These are phyloP conservation scores for Nephotettix cincticeps DNA, from an alignment of 1,140 invertebrate species.

Conservation along the genomic window DNA sequence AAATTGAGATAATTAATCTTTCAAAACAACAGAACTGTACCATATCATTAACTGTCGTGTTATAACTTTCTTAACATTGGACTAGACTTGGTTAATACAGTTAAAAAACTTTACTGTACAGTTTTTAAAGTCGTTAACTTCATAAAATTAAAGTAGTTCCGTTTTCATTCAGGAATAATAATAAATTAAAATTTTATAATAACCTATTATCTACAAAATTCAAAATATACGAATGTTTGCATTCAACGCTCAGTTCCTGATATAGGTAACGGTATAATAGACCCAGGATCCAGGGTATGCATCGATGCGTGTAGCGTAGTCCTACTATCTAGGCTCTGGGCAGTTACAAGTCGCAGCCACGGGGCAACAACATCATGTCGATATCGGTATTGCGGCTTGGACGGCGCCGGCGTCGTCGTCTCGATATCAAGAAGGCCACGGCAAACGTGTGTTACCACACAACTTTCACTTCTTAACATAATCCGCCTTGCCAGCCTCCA, in stretches of 20 bases:
- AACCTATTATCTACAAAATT: no score
- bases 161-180: no score
- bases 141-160: no score
- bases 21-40: no score
- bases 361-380: not conserved
- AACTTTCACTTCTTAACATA: constrained; percentile 16
- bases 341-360: not conserved
- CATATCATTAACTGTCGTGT: no score
- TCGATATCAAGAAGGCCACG: constrained; percentile 2
- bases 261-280: not conserved
- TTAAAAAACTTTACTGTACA: no score
- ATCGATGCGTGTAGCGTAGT: not conserved
- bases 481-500: not conserved
- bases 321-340: not conserved
- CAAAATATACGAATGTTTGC: not conserved
- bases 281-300: not conserved
- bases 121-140: no score
- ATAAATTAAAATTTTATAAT: no score
- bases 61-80: no score
- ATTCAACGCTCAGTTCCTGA: not conserved
- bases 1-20: no score
- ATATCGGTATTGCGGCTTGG: not conserved
- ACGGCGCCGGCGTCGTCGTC: not conserved
- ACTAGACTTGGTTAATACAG: no score
- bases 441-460: constrained; percentile 12